phyloP scores from a whole-genome alignment of 2,888 invertebrate species.

The Pollenia amentaria region DNA sequence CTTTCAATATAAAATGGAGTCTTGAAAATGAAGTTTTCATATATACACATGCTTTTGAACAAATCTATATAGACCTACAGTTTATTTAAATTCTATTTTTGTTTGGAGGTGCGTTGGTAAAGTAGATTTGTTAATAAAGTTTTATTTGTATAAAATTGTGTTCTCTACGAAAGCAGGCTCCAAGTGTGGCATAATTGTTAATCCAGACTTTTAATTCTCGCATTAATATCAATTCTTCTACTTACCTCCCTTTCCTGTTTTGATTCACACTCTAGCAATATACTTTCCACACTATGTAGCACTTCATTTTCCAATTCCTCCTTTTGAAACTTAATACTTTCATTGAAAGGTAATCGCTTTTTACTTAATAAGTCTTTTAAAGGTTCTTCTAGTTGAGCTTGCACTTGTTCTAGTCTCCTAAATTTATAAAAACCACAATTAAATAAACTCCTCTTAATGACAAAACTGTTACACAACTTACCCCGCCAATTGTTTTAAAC shows the following conservation, averaged over 20 bases:
- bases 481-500: constrained; percentile 75
- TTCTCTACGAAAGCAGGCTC: no score
- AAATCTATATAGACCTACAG: no score
- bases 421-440: neutral
- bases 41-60: no score
- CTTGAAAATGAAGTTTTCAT: no score
- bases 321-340: constrained; percentile 54
- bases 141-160: no score
- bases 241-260: constrained; percentile 71
- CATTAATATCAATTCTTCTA: neutral
- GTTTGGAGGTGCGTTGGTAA: no score
- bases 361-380: constrained; percentile 65
- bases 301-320: constrained; percentile 29
- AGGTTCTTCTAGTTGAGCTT: constrained; percentile 72
- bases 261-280: constrained; percentile 78
- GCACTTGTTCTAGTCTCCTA: constrained; percentile 73
- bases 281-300: constrained; percentile 73
- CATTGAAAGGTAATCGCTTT: constrained; percentile 66
- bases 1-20: no score
- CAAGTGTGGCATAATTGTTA: no score
- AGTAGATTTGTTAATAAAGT: no score
- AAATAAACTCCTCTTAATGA: neutral
- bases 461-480: constrained; percentile 71
- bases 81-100: no score
- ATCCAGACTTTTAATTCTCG: no score